Percentiles rank a stretch among this genome's conserved stretches.
Conservation (phyloP, 2,888 invertebrate species). For the Tuberolachnus salignus region DNA sequence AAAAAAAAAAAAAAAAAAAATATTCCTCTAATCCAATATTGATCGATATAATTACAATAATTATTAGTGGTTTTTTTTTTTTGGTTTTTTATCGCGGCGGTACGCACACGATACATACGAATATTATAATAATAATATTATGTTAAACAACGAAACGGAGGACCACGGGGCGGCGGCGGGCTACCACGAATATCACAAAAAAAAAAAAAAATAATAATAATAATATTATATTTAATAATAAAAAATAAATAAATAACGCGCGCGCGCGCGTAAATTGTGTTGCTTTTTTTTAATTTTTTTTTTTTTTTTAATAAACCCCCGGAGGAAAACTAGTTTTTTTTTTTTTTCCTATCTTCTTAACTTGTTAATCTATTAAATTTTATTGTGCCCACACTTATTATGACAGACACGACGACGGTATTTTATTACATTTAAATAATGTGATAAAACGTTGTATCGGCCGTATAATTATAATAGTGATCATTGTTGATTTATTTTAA, state of each 20-base stretch:
- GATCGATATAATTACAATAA: no score
- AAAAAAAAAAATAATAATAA: no score
- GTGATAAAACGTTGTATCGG: slow-evolving; percentile 35
- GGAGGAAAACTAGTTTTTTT: slow-evolving; percentile 44
- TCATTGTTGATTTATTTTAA: slow-evolving; percentile 52
- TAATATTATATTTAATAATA: no score
- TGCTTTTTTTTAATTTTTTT: neutral
- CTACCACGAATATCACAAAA: no score
- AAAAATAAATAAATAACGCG: neutral
- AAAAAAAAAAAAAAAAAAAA: no score
- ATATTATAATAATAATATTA: no score
- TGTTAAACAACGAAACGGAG: no score
- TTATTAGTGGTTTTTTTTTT: no score
- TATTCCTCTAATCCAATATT: no score
- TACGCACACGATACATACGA: no score
- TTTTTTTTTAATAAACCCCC: slow-evolving; percentile 21
- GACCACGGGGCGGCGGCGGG: no score
- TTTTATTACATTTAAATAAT: slow-evolving; percentile 51
- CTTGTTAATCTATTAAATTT: slow-evolving; percentile 46
- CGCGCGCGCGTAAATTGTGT: neutral
- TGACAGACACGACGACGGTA: slow-evolving; percentile 37
- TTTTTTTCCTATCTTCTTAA: neutral
- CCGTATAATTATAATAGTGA: slow-evolving; percentile 46
- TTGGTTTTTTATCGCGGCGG: no score
- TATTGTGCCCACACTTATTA: slow-evolving; percentile 45